Conservation (phyloP, 1,140 invertebrate genomes). For the Cataglyphis hispanica region DNA sequence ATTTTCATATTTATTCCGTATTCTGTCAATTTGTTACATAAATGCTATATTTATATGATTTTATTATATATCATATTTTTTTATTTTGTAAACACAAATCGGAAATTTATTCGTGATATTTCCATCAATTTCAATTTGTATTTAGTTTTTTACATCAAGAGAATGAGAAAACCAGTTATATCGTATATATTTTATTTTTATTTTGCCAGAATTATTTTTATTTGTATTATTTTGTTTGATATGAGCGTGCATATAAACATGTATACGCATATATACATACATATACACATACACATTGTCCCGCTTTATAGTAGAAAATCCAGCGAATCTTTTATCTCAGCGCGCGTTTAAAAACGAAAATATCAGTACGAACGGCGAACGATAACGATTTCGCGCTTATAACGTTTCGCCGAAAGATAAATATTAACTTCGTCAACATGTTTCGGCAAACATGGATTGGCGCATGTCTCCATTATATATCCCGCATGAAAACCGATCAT, state of each 20-base stretch:
- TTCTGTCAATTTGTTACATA: constrained; percentile 4
- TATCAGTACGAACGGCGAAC: background rate
- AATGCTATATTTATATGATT: background rate
- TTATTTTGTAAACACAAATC: background rate
- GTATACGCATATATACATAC: background rate
- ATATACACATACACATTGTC: background rate
- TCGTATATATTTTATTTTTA: background rate
- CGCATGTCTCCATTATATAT: constrained; percentile 29
- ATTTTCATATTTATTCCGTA: background rate
- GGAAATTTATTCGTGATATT: constrained; percentile 10
- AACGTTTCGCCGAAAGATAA: constrained; percentile 42
- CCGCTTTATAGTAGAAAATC: constrained; percentile 26
- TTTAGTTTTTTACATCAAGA: constrained; percentile 9
- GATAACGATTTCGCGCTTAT: constrained; percentile 37
- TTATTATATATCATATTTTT: background rate
- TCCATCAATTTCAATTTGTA: constrained; percentile 2
- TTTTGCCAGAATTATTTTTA: background rate
- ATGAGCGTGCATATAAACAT: background rate
- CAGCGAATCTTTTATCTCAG: background rate
- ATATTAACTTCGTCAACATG: constrained; percentile 49
- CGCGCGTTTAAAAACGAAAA: constrained; percentile 23
- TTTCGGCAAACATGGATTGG: constrained; percentile 26
- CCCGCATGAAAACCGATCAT: constrained; percentile 44
- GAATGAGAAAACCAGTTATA: background rate
- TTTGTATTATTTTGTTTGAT: background rate